Percentiles rank a stretch among this genome's conserved stretches.
Conservation (phyloP, 1,140 invertebrate genomes). For the Cheumatopsyche charites region DNA sequence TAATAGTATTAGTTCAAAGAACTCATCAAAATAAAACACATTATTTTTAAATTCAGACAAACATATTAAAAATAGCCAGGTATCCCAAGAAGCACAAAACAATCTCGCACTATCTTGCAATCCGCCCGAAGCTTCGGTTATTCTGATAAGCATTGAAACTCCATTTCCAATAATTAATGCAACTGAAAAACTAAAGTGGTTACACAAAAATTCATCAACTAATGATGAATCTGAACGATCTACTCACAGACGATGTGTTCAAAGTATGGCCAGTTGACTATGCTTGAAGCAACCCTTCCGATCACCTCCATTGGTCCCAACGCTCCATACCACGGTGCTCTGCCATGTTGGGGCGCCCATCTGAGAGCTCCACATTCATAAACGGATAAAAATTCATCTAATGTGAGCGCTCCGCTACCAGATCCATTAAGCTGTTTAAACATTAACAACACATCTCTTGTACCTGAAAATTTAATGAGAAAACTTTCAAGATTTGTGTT, state of each 20-base stretch:
- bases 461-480: constrained; percentile 59
- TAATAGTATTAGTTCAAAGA: not conserved
- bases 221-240: not conserved
- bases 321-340: constrained; percentile 74
- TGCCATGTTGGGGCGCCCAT: constrained; percentile 74
- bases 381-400: constrained; percentile 79
- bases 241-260: constrained; percentile 75
- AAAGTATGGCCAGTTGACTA: constrained; percentile 74
- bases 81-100: constrained; percentile 77
- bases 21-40: constrained; percentile 20
- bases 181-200: constrained; percentile 60
- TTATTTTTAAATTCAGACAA: constrained; percentile 53
- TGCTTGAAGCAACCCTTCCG: constrained; percentile 66
- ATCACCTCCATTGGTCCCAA: constrained; percentile 67
- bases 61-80: constrained; percentile 73
- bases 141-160: constrained; percentile 69
- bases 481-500: not conserved
- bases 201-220: constrained; percentile 14
- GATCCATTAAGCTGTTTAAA: constrained; percentile 80
- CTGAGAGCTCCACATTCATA: constrained; percentile 76
- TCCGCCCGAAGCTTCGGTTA: constrained; percentile 52
- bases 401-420: constrained; percentile 67
- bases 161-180: constrained; percentile 71
- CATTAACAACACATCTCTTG: constrained; percentile 79
- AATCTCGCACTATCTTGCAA: constrained; percentile 65